Evolutionary conservation across 2,113 vertebrate genomes (phyloP).

Genomic region (Lipophrys pholis): DNA sequence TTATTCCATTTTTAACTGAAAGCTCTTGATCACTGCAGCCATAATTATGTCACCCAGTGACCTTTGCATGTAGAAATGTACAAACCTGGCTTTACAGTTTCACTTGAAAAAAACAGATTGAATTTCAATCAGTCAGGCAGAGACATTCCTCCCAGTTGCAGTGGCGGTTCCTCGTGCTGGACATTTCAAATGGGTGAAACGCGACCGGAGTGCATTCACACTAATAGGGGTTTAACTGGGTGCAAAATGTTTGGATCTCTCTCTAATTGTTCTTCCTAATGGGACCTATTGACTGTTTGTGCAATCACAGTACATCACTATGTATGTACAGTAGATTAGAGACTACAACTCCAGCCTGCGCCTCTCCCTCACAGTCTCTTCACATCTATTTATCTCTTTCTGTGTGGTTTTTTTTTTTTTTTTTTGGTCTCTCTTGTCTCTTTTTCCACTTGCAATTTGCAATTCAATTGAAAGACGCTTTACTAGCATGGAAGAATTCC

Average conservation of each 20-base stretch:
- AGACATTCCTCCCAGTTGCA: not conserved
- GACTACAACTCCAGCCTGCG: conserved; percentile 19
- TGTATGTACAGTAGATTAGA: conserved; percentile 84
- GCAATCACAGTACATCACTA: conserved; percentile 73
- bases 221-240: conserved; percentile 67
- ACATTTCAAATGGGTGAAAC: conserved; percentile 32
- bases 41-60: not conserved
- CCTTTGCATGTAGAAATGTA: not conserved
- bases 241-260: conserved; percentile 63
- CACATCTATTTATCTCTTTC: conserved; percentile 44
- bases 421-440: conserved; percentile 6
- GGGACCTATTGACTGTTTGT: conserved; percentile 75
- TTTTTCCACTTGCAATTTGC: conserved; percentile 46
- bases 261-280: conserved; percentile 71
- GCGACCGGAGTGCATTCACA: conserved; percentile 24
- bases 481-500: conserved; percentile 42
- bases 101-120: conserved; percentile 2
- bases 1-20: not conserved
- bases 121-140: not conserved
- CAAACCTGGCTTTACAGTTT: not conserved
- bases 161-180: not conserved
- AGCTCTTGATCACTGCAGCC: not conserved
- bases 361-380: conserved; percentile 31
- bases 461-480: conserved; percentile 42
- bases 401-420: no score